A percentile compares a stretch with the other conserved stretches of the same genome.
Conservation (phyloP, 2,888 invertebrate genomes). For the Eupeodes latifasciatus region DNA sequence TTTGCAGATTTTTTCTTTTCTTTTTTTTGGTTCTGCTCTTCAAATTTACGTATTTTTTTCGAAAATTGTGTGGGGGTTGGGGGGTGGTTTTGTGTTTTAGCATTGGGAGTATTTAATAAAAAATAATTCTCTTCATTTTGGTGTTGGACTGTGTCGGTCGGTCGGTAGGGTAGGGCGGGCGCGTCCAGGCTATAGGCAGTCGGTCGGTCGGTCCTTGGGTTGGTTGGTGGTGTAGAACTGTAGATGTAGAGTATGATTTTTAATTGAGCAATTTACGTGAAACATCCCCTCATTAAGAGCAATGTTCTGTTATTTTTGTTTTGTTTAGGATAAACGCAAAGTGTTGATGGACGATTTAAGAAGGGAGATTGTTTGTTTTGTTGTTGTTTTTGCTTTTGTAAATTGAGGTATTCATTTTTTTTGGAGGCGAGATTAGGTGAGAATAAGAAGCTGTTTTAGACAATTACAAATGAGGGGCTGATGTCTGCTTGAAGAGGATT, state of each 20-base stretch:
- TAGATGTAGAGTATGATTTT: conserved; percentile 67
- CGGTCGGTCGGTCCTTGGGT: too few relatives aligned
- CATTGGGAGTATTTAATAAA: conserved; percentile 16
- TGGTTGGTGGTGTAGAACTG: not conserved
- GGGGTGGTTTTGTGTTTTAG: conserved; percentile 1
- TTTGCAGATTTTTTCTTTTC: conserved; percentile 49
- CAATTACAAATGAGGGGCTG: conserved; percentile 68
- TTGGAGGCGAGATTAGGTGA: conserved; percentile 67
- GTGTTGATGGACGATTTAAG: conserved; percentile 43
- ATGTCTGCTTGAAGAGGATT: conserved; percentile 45
- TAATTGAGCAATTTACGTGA: conserved; percentile 74
- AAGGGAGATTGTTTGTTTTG: conserved; percentile 6
- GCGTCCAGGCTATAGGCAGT: too few relatives aligned
- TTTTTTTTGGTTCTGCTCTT: not conserved
- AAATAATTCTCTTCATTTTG: conserved; percentile 46
- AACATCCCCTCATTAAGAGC: conserved; percentile 74
- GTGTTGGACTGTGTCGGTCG: not conserved
- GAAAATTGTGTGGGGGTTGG: not conserved
- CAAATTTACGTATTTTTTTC: not conserved
- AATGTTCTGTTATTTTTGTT: conserved; percentile 26
- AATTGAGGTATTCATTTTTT: conserved; percentile 56
- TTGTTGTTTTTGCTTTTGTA: conserved; percentile 27
- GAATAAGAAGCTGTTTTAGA: conserved; percentile 73
- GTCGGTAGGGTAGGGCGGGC: too few relatives aligned
- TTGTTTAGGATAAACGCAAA: conserved; percentile 9